Evolutionary conservation across 2,113 vertebrate species (phyloP), one percentile per base, ranked within the genome.

Genomic region (Xenotilapia leptura): DNA sequence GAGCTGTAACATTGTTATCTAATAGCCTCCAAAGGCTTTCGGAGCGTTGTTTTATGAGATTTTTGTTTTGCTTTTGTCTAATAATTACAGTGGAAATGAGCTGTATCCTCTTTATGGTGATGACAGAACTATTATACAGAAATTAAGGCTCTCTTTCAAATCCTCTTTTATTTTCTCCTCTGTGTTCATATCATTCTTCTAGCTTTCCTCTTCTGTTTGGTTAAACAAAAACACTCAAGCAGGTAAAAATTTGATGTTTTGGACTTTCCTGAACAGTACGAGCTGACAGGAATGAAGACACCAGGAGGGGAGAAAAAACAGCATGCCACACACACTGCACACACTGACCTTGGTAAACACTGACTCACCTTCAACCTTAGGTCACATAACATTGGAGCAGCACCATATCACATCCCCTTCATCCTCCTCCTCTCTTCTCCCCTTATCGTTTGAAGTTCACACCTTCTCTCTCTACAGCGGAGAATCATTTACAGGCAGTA

Each of bases 401-500:
- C 31, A 79, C 40, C 75, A 79, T 73, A 88, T 83, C 77, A 38
- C 4, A 2, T 58, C 80, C 73, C 83, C 65, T 87, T 40, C 83
- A 23, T 75, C 79, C 23, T 51, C 28, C 70, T 83, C 65, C 53
- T 83, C 75, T 36, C 90, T 70, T 56, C 53, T 90, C 75, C 38
- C 54, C 47, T 83, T 65, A 62, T 89, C 85, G 51, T 95, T 93
- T 94, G 92, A 94, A 94, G 90, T 91, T 86, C 85, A 92, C 86
- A 84, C 89, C 92, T 93, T 80, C 21, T 86, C 82, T 53, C 87
- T 82, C 81, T 91, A 88, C 91, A 89, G 88, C 88, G 38, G 51
- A 82, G 89, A 93, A 88, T 92, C 85, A 91, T 92, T 93, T 93
- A 90, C 90, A 92, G 88, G 90, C 80, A 79, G 85, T 90, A 91